phyloP scores from a whole-genome alignment of 2,113 vertebrate genomes.

The Pangasianodon hypophthalmus region DNA sequence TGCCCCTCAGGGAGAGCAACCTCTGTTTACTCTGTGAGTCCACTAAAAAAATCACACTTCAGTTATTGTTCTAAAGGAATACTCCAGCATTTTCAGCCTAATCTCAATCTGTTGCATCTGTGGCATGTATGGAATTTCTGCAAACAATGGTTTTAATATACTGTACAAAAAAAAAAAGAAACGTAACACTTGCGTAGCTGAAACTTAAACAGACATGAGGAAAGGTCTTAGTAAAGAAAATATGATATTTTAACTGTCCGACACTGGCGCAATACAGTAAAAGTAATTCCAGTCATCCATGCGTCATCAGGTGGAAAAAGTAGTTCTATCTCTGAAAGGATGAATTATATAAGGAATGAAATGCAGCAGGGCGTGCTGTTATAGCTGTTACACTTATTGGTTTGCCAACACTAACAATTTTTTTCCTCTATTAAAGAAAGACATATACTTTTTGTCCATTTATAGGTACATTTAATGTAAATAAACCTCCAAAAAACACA shows the following conservation, averaged over 20 bases:
- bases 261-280: neutral
- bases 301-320: neutral
- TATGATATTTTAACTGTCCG: neutral
- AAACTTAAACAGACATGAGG: neutral
- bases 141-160: no score
- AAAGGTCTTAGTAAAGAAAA: neutral
- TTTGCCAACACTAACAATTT: no score
- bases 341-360: neutral
- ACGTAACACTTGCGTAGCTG: neutral
- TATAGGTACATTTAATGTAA: no score
- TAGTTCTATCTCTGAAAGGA: neutral
- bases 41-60: neutral
- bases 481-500: no score
- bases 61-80: neutral
- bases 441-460: no score
- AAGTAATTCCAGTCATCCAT: neutral
- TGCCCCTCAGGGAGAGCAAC: slow-evolving; percentile 62
- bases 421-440: no score
- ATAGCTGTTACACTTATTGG: no score
- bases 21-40: slow-evolving; percentile 66
- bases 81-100: neutral
- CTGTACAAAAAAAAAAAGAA: neutral
- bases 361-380: neutral
- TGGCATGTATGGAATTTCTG: neutral
- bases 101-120: neutral